Evolutionary conservation across 2,113 vertebrate species (phyloP).

Genomic region (Odontesthes bonariensis): DNA sequence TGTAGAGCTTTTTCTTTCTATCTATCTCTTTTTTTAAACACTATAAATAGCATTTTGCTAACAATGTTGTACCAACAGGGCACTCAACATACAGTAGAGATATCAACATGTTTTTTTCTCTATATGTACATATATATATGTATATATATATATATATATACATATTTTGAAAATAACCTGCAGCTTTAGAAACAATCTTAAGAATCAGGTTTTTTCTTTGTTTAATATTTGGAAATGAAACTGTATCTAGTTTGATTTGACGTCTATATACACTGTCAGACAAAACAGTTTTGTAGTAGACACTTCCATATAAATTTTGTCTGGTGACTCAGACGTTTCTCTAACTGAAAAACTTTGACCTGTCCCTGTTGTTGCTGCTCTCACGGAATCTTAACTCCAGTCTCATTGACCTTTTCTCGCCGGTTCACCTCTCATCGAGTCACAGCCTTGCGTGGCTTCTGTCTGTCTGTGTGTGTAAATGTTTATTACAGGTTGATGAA

Average conservation of each 20-base stretch:
- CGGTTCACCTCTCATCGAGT: neutral
- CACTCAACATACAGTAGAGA: neutral
- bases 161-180: neutral
- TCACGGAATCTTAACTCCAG: neutral
- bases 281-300: neutral
- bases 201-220: slow-evolving; percentile 5
- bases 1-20: neutral
- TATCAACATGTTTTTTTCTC: too few species aligned
- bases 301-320: neutral
- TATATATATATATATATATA: too few species aligned
- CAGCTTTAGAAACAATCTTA: neutral
- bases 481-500: slow-evolving; percentile 25
- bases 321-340: neutral
- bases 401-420: neutral
- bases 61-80: neutral
- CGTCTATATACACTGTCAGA: neutral
- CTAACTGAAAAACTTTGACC: neutral
- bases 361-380: neutral
- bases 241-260: neutral
- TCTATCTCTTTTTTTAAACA: neutral
- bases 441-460: slow-evolving; percentile 1
- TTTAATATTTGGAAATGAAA: neutral
- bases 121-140: too few species aligned
- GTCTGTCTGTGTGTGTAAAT: neutral
- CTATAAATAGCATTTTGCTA: slow-evolving; percentile 10